Conservation (phyloP, 2,113 vertebrate genomes). For the Chitala chitala region DNA sequence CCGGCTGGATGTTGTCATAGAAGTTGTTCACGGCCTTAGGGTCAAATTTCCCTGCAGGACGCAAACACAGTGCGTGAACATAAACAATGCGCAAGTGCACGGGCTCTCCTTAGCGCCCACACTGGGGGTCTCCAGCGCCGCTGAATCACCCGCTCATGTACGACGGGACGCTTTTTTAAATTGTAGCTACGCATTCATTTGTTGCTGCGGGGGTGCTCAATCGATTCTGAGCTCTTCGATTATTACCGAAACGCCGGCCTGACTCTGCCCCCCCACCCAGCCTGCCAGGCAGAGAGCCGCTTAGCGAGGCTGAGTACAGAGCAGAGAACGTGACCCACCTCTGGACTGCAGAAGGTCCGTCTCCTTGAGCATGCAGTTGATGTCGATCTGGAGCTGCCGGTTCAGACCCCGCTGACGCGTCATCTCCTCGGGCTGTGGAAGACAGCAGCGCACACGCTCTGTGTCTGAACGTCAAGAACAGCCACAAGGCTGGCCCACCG, state of each 20-base stretch:
- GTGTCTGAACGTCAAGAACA: too few species aligned
- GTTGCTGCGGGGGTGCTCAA: too few species aligned
- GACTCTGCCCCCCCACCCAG: too few species aligned
- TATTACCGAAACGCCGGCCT: too few species aligned
- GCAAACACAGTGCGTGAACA: not conserved
- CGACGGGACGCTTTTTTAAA: too few species aligned
- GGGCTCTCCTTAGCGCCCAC: too few species aligned
- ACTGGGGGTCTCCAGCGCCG: too few species aligned
- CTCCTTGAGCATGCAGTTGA: conserved; percentile 98
- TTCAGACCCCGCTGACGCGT: conserved; percentile 90
- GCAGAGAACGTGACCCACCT: conserved; percentile 61
- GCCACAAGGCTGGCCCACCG: too few species aligned
- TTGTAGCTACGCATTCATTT: too few species aligned
- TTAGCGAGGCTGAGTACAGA: not conserved
- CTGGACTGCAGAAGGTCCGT: conserved; percentile 89
- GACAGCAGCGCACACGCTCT: conserved; percentile 33
- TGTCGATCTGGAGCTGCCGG: conserved; percentile 96
- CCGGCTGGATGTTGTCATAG: conserved; percentile 92
- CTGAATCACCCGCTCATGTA: too few species aligned
- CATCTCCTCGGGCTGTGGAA: conserved; percentile 92
- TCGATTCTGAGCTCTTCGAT: too few species aligned
- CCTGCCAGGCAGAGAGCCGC: not conserved
- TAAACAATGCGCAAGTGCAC: too few species aligned
- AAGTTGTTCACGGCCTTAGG: conserved; percentile 90
- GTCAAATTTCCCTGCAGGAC: conserved; percentile 84